Base-by-base conservation (phyloP, 2,888 invertebrate species). In the Melangyna quadrimaculata region DNA sequence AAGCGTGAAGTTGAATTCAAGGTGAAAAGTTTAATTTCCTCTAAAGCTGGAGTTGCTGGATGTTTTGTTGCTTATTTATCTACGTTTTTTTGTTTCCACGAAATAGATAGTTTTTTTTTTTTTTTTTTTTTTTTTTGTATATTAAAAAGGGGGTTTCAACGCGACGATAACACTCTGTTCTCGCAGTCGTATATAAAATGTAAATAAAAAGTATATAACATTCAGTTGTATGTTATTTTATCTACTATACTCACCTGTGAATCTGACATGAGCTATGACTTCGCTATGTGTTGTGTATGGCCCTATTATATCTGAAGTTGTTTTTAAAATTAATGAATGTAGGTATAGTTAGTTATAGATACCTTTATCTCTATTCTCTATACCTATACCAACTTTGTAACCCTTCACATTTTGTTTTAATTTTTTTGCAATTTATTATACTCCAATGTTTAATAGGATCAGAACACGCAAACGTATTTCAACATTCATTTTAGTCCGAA, bases 1-100 rank as follows among this genome's bases (percentile, higher is more conserved):
- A 78, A 81, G 81, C 86, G 81, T 81, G 86, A 86, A 86, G 81
- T 81, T 63, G 73, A 67, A 81, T 86, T 81, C 86, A 86, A 86
- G 86, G 86, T 86, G 86, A 86, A 86, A 65, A 29, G 57, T 70
- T 86, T 81, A 78, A 81, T 78, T 81, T 78, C 75, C 72, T 53
- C 77, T 12, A 63, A 63, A 69, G 48, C 77, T 17, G 40, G 57
- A 73, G 81, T 78, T 77, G 81, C 73, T 77, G 72, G 78, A 73
- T 81, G 77, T 53, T 74, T 80, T 59, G 75, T 67, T 35, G 67
- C n/a, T 67, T 45, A 24, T 61, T 14, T 32, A 32, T 57, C 32
- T 35, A 7, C 7, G 3, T 17, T 37, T 59, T 67, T 72, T 63
- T 70, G n/a, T 67, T 77, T 77, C 61, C 61, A 48, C 17, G 22